phyloP scores from a whole-genome alignment of 2,797 vertebrate species.

The Myotis myotis region DNA sequence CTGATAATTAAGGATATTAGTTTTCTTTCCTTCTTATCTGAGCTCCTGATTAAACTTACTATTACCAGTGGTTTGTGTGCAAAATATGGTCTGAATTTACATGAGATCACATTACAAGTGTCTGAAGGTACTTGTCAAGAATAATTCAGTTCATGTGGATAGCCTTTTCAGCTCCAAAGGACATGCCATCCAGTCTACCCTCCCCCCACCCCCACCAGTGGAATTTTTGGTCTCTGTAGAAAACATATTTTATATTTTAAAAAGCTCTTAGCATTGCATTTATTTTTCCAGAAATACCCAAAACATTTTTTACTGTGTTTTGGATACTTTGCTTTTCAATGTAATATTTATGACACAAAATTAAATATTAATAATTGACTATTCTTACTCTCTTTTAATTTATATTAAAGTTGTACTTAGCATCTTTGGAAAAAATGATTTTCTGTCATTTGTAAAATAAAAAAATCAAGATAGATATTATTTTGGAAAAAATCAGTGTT shows the following conservation, averaged over 20 bases:
- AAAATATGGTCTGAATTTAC: constrained; percentile 91
- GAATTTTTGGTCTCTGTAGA: constrained; percentile 84
- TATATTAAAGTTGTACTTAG: neutral
- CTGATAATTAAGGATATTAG: constrained; percentile 83
- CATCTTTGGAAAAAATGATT: neutral
- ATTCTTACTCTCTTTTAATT: constrained; percentile 6
- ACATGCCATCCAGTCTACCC: constrained; percentile 85
- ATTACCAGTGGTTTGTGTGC: constrained; percentile 83
- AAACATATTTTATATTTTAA: constrained; percentile 79
- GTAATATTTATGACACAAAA: neutral
- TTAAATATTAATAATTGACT: constrained; percentile 34
- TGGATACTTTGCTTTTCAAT: neutral
- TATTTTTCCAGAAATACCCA: neutral
- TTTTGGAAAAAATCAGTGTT: constrained; percentile 76
- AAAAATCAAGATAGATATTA: constrained; percentile 72
- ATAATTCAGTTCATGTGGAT: constrained; percentile 93
- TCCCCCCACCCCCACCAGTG: constrained; percentile 66
- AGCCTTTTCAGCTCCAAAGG: constrained; percentile 86
- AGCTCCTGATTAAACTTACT: constrained; percentile 85
- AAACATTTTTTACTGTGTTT: neutral
- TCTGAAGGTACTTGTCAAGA: constrained; percentile 90
- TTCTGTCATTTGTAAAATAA: constrained; percentile 59
- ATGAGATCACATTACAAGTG: constrained; percentile 89
- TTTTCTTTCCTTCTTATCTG: constrained; percentile 86
- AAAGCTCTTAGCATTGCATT: neutral